Evolutionary conservation across 1,140 invertebrate genomes (phyloP).

Genomic region (Dreissena rostriformis): DNA sequence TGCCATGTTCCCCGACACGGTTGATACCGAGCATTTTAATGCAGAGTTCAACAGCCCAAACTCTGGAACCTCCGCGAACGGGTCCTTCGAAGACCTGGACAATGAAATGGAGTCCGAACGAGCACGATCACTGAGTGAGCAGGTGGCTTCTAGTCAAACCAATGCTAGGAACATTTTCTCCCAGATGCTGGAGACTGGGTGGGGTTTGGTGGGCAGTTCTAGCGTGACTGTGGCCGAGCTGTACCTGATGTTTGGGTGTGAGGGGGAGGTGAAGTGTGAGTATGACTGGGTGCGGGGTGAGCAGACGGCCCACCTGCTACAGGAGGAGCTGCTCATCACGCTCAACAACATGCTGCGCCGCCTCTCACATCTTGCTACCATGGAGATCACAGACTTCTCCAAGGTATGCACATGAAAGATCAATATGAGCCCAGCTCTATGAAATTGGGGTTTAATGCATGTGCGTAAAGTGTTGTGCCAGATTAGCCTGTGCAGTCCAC

Average conservation of each 20-base stretch:
- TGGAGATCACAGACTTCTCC: conserved; percentile 73
- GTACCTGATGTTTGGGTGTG: conserved; percentile 93
- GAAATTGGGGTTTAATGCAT: too few relatives aligned
- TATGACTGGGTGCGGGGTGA: conserved; percentile 87
- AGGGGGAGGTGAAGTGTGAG: conserved; percentile 90
- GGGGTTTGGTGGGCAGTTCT: conserved; percentile 89
- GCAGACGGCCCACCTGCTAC: conserved; percentile 14
- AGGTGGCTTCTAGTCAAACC: conserved; percentile 49
- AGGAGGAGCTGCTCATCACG: conserved; percentile 50
- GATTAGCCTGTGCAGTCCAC: too few relatives aligned
- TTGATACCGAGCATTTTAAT: conserved; percentile 27
- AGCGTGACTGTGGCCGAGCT: conserved; percentile 93
- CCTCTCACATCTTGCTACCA: conserved; percentile 73
- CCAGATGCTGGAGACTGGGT: conserved; percentile 86
- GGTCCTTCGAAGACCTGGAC: background rate
- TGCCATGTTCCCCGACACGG: conserved; percentile 73
- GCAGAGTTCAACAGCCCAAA: background rate
- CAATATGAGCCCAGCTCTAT: too few relatives aligned
- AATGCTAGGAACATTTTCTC: conserved; percentile 37
- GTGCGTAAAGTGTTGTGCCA: too few relatives aligned
- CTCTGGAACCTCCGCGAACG: background rate
- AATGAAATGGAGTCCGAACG: background rate
- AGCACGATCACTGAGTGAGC: background rate
- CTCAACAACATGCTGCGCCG: conserved; percentile 73
- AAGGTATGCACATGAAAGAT: conserved; percentile 36